Evolutionary conservation across 2,888 invertebrate genomes (phyloP), one percentile per base, ranked within the genome.

Genomic region (Biston betularia): DNA sequence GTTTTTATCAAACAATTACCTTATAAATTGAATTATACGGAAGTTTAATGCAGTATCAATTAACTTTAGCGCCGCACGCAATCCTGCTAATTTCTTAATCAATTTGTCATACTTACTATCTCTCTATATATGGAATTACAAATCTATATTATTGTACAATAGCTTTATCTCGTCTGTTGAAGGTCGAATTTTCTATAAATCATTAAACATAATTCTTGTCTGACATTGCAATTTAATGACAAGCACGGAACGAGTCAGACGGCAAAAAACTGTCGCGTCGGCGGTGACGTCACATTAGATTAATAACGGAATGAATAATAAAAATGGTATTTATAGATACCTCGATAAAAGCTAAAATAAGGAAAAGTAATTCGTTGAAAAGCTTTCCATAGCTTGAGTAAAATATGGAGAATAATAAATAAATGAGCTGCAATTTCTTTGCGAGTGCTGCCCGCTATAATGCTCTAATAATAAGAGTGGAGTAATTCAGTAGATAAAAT

Each of bases 251-350:
- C 75, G 78, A 78, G 79, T 75, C 78, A 75, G 80, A 75, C 74
- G 52, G 70, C 76, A 84, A 88, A 89, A 89, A 88, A 83, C 74
- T 74, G 83, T 81, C 85, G 79, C 80, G 82, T 75, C 84, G 77
- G 77, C 70, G 76, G 70, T 87, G 86, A 85, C 82, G 83, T 86
- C 84, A 86, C 82, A 76, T 75, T 79, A 75, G 77, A 80, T 79
- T 79, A 75, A 79, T 79, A 75, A 69, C 58, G 9, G 38, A 38
- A 65, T 59, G 72, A 73, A 77, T 75, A 71, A 63, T 55, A 69
- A 64, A 58, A 62, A 66, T 58, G 64, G 14, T 45, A 55, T 63
- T 66, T 63, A 59, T 58, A 65, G 46, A 60, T 38, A 46, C n/a
- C n/a, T 11, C 54, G 38, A 58, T 50, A 40, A 52, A 62, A 56